Conservation (phyloP, 2,113 vertebrate genomes). For the Pelusios castaneus region DNA sequence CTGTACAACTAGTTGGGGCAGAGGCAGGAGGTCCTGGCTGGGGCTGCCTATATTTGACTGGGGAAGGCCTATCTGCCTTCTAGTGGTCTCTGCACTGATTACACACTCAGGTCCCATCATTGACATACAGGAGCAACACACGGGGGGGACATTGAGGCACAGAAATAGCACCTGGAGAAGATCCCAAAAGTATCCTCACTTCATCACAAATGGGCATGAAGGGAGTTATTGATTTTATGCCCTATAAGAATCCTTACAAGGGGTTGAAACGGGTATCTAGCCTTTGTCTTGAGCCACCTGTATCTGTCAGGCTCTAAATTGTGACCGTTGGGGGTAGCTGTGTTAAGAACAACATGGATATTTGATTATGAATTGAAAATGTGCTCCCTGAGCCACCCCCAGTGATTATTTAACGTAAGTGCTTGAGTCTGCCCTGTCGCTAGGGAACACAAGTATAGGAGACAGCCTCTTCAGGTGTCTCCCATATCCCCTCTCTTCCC, state of each 20-base stretch:
- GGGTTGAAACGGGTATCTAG: background rate
- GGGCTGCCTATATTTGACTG: no score
- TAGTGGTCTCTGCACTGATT: no score
- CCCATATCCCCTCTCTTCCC: background rate
- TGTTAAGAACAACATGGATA: background rate
- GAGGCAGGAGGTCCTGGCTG: no score
- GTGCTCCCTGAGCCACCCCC: background rate
- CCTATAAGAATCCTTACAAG: background rate
- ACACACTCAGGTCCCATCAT: no score
- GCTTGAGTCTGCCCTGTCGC: background rate
- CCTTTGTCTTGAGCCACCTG: rapidly evolving
- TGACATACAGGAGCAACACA: no score
- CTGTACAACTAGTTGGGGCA: no score
- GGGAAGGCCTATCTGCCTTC: no score
- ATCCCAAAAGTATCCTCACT: no score
- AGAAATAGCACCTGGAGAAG: no score
- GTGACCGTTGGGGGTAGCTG: background rate
- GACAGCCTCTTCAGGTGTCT: background rate
- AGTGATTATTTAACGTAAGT: background rate
- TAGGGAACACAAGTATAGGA: background rate
- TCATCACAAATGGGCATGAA: background rate
- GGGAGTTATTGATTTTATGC: background rate
- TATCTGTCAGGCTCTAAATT: background rate
- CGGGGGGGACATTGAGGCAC: no score
- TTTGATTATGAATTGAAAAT: background rate